These are phyloP conservation scores for Petrophora chlorosata DNA, from an alignment of 2,888 invertebrate species.

Conservation along the genomic window DNA sequence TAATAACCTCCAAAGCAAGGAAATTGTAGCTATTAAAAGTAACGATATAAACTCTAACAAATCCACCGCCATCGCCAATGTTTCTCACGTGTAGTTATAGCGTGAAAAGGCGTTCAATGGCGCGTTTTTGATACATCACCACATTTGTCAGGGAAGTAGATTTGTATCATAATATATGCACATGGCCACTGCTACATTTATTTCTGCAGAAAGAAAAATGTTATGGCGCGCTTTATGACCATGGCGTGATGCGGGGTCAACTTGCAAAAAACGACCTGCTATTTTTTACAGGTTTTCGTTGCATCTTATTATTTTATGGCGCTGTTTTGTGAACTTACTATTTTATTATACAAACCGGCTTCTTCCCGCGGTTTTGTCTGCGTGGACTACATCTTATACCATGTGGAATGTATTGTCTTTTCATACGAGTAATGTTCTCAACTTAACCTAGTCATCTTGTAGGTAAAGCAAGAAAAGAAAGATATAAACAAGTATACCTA, in stretches of 20 bases:
- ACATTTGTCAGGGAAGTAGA: conserved; percentile 65
- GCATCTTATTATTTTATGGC: conserved; percentile 10
- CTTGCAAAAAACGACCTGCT: conserved; percentile 36
- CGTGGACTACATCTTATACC: too few relatives aligned
- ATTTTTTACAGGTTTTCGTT: conserved; percentile 9
- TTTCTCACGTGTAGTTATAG: conserved; percentile 55
- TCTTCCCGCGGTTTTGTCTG: too few relatives aligned
- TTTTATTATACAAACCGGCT: too few relatives aligned
- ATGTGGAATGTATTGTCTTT: too few relatives aligned
- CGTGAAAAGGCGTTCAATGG: conserved; percentile 35
- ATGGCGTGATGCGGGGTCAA: conserved; percentile 52
- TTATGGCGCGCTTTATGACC: conserved; percentile 50
- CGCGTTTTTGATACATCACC: conserved; percentile 65
- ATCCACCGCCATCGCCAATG: conserved; percentile 25
- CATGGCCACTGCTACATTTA: conserved; percentile 49
- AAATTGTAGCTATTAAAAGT: neutral
- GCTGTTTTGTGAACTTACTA: neutral
- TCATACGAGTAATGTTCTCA: too few relatives aligned
- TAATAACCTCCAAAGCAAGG: neutral
- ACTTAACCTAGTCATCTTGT: too few relatives aligned
- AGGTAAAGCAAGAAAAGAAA: too few relatives aligned
- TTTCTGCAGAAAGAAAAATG: conserved; percentile 58
- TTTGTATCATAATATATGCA: conserved; percentile 64
- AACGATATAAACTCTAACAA: conserved; percentile 4
- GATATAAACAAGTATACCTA: too few relatives aligned